Evolutionary conservation across 2,113 vertebrate genomes (phyloP).

Genomic region (Nycticryphes semicollaris): DNA sequence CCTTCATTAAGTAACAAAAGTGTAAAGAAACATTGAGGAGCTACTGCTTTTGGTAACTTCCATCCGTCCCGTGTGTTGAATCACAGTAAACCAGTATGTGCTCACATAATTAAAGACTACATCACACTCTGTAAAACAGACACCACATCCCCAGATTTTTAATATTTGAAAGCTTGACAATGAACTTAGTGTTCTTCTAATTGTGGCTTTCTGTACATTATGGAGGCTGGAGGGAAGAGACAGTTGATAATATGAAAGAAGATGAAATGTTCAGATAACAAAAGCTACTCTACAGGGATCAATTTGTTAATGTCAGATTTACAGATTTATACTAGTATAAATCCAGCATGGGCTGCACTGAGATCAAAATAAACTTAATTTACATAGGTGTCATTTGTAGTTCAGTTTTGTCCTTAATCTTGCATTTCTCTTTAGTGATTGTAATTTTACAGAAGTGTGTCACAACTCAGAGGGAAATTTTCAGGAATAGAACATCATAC

Average conservation of each 20-base stretch:
- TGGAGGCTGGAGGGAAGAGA: neutral
- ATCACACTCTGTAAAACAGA: neutral
- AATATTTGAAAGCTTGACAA: neutral
- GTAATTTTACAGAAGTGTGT: neutral
- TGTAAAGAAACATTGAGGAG: neutral
- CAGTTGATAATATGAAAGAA: slow-evolving; percentile 4
- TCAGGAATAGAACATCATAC: neutral
- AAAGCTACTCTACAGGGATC: slow-evolving; percentile 23
- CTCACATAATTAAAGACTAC: neutral
- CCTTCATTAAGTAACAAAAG: neutral
- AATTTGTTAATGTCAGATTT: slow-evolving; percentile 43
- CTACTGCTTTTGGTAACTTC: neutral
- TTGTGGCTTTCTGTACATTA: neutral
- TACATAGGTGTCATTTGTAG: slow-evolving; percentile 39
- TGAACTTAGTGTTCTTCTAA: neutral
- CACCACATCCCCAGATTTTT: neutral
- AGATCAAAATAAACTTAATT: slow-evolving; percentile 45
- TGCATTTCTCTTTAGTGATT: neutral
- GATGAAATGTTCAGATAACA: slow-evolving; percentile 1
- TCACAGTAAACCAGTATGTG: neutral
- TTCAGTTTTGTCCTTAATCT: slow-evolving; percentile 20
- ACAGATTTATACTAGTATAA: neutral
- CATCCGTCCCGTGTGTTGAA: neutral
- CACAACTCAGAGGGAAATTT: slow-evolving; percentile 35
- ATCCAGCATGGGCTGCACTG: slow-evolving; percentile 5